These are phyloP conservation scores for Eustalomyia histrio DNA, from an alignment of 2,888 invertebrate genomes.

Conservation along the genomic window DNA sequence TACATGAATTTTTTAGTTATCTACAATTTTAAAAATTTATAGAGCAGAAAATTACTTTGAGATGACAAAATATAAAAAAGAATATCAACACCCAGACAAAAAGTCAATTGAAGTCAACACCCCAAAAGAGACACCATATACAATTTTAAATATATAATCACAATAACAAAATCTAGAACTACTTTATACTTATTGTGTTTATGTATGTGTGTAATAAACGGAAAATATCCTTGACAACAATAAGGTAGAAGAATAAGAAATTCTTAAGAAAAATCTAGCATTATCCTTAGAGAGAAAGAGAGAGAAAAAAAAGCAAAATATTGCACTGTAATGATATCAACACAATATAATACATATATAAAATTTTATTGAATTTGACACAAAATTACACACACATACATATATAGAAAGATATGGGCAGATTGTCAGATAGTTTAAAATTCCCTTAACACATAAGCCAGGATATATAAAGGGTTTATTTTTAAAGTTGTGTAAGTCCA, in stretches of 20 bases:
- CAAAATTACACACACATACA: constrained; percentile 13
- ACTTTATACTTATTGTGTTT: background rate
- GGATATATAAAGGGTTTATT: background rate
- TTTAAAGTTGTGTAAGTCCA: too few species aligned
- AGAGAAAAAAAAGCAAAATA: constrained; percentile 54
- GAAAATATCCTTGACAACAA: constrained; percentile 4
- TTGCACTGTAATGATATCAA: constrained; percentile 54
- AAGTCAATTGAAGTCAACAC: constrained; percentile 65
- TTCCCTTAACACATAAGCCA: background rate
- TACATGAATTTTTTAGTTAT: too few species aligned
- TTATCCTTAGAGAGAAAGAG: constrained; percentile 48
- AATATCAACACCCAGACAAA: constrained; percentile 5
- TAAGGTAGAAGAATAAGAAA: constrained; percentile 20
- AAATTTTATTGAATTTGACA: constrained; percentile 16
- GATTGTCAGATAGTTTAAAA: background rate
- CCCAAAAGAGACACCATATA: constrained; percentile 47
- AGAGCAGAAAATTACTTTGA: constrained; percentile 62
- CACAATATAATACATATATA: constrained; percentile 19
- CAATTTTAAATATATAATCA: constrained; percentile 37
- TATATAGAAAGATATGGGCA: background rate
- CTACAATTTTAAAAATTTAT: constrained; percentile 45
- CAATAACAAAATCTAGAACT: constrained; percentile 3
- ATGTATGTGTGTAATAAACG: constrained; percentile 11
- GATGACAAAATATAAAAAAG: constrained; percentile 14
- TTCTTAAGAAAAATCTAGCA: constrained; percentile 28